phyloP scores from a whole-genome alignment of 2,113 vertebrate species.

The Hiodon alosoides region DNA sequence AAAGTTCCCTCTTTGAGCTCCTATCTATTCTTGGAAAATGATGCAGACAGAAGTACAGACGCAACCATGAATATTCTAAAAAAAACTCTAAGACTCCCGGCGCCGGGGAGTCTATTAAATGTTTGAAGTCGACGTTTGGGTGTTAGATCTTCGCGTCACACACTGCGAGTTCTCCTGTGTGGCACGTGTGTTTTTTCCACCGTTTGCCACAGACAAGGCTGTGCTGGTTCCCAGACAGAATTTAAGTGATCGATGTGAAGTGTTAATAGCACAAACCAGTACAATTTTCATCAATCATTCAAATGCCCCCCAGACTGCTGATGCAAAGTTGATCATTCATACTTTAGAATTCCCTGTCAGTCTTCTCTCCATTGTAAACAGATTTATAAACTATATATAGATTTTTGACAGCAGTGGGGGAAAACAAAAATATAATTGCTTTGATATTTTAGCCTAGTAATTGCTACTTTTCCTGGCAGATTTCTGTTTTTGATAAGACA shows the following conservation, averaged over 20 bases:
- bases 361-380: constrained; percentile 19
- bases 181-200: constrained; percentile 20
- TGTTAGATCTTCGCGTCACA: constrained; percentile 21
- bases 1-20: no score
- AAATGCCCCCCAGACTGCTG: constrained; percentile 26
- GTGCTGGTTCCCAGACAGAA: constrained; percentile 30
- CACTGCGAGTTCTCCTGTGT: constrained; percentile 17
- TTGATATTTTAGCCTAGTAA: neutral
- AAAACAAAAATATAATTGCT: neutral
- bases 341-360: constrained; percentile 30
- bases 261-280: constrained; percentile 38
- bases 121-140: neutral
- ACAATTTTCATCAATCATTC: constrained; percentile 44
- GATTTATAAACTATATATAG: constrained; percentile 6
- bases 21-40: neutral
- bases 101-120: neutral
- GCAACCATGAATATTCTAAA: neutral
- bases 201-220: constrained; percentile 1
- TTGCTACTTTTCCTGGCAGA: constrained; percentile 13
- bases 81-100: no score
- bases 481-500: neutral
- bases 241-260: constrained; percentile 30
- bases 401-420: neutral
- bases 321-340: constrained; percentile 42
- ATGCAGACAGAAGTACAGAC: neutral